Evolutionary conservation across 2,113 vertebrate species (phyloP).

Genomic region (Alces alces): DNA sequence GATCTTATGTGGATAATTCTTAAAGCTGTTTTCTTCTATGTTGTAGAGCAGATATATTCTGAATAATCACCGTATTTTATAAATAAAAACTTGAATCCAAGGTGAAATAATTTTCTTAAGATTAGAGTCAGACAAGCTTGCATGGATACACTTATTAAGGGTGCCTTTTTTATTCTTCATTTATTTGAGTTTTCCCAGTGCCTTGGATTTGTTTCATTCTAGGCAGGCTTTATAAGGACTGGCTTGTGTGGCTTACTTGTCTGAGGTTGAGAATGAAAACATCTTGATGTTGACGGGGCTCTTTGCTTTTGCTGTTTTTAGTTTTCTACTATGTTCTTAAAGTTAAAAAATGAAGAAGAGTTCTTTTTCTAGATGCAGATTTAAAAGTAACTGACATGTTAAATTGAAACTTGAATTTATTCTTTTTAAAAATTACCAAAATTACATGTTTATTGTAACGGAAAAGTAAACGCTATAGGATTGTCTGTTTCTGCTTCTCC

Average conservation of each 20-base stretch:
- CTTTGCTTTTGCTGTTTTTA: slow-evolving; percentile 24
- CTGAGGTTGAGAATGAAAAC: not conserved
- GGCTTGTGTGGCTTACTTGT: not conserved
- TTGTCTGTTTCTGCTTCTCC: not conserved
- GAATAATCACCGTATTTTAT: not conserved
- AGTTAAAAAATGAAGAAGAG: slow-evolving; percentile 8
- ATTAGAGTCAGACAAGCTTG: not conserved
- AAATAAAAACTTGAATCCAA: not conserved
- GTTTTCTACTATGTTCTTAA: slow-evolving; percentile 7
- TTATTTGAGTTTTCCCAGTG: not conserved
- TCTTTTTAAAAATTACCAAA: not conserved
- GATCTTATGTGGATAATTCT: not conserved
- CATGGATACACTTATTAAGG: not conserved
- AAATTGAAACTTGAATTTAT: slow-evolving; percentile 7
- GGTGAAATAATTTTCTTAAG: not conserved
- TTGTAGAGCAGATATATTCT: not conserved
- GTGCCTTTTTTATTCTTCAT: not conserved
- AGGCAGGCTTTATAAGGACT: not conserved
- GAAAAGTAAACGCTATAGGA: not conserved
- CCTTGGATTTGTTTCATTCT: not conserved
- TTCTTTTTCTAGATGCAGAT: not conserved
- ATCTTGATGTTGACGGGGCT: not conserved
- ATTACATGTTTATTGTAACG: not conserved
- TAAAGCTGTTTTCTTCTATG: not conserved
- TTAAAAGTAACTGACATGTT: slow-evolving; percentile 16